phyloP scores from a whole-genome alignment of 2,888 invertebrate species.

The Psylliodes chrysocephalus region DNA sequence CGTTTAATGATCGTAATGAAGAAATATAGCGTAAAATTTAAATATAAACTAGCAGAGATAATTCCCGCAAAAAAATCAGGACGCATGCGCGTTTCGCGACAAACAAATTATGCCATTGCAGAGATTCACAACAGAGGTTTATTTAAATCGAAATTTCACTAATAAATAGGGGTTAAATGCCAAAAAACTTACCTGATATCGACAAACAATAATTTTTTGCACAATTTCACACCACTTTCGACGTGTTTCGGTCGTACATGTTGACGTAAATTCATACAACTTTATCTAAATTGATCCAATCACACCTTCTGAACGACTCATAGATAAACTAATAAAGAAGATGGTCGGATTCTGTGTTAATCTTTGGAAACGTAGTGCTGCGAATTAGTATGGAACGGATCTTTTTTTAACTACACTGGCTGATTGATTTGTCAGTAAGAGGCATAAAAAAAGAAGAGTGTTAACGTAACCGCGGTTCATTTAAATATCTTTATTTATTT shows the following conservation, averaged over 20 bases:
- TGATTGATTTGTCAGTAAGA: too few relatives aligned
- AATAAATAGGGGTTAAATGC: constrained; percentile 47
- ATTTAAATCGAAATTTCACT: constrained; percentile 42
- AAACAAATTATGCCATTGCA: constrained; percentile 58
- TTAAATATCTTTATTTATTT: too few relatives aligned
- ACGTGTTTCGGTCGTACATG: constrained; percentile 42
- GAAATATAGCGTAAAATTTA: constrained; percentile 3
- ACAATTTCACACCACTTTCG: constrained; percentile 39
- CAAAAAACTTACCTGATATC: constrained; percentile 50
- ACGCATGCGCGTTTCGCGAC: constrained; percentile 53
- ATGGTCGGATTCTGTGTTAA: too few relatives aligned
- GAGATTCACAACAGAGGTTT: constrained; percentile 49
- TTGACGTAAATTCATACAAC: constrained; percentile 38
- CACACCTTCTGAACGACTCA: constrained; percentile 51
- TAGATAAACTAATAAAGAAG: too few relatives aligned
- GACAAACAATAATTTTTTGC: constrained; percentile 34
- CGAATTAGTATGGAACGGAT: too few relatives aligned
- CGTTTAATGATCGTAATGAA: background rate
- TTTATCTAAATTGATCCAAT: constrained; percentile 27
- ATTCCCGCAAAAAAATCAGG: constrained; percentile 34
- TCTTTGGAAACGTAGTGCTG: too few relatives aligned
- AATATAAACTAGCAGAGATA: constrained; percentile 34
- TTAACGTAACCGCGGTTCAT: too few relatives aligned
- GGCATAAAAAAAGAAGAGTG: too few relatives aligned
- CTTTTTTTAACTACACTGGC: too few relatives aligned